Percentiles rank a stretch among this genome's conserved stretches.
Evolutionary conservation across 2,113 vertebrate genomes (phyloP).

Genomic region (Hippocampus guttulatus): DNA sequence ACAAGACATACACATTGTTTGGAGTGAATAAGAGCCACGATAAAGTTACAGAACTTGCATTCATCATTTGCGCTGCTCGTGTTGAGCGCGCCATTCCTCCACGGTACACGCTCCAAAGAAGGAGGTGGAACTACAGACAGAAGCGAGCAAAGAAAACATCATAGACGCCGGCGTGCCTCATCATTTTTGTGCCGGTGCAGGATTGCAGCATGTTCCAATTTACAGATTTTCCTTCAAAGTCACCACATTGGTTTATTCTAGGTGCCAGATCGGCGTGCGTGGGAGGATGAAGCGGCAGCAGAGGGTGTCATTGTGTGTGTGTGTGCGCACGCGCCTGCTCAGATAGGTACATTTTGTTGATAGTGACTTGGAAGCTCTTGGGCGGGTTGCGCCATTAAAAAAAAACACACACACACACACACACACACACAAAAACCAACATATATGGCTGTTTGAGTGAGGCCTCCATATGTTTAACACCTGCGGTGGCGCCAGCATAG

Average conservation of each 20-base stretch:
- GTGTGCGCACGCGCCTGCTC: neutral
- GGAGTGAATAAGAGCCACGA: neutral
- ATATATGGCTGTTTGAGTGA: constrained; percentile 9
- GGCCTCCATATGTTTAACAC: neutral
- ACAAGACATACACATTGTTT: neutral
- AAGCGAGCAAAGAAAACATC: constrained; percentile 2
- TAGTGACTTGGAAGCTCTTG: constrained; percentile 7
- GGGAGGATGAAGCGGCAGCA: constrained; percentile 16
- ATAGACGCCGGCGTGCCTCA: constrained; percentile 15
- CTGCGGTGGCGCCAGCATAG: neutral
- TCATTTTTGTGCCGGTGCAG: constrained; percentile 19
- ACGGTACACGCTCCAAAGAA: constrained; percentile 7
- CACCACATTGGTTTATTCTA: constrained; percentile 14
- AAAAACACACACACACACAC: too few relatives aligned
- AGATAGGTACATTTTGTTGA: constrained; percentile 11
- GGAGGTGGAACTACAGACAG: constrained; percentile 10
- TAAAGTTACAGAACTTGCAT: neutral
- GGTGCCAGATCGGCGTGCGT: constrained; percentile 13
- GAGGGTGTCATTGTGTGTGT: constrained; percentile 2
- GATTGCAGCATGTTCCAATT: constrained; percentile 29
- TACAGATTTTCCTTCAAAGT: constrained; percentile 30
- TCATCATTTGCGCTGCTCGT: neutral
- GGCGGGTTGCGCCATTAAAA: neutral
- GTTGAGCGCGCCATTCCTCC: constrained; percentile 21
- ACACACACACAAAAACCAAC: neutral